Evolutionary conservation across 2,797 vertebrate genomes (phyloP), one percentile per base, ranked within the genome.

Genomic region (Lithobates sylvaticus): DNA sequence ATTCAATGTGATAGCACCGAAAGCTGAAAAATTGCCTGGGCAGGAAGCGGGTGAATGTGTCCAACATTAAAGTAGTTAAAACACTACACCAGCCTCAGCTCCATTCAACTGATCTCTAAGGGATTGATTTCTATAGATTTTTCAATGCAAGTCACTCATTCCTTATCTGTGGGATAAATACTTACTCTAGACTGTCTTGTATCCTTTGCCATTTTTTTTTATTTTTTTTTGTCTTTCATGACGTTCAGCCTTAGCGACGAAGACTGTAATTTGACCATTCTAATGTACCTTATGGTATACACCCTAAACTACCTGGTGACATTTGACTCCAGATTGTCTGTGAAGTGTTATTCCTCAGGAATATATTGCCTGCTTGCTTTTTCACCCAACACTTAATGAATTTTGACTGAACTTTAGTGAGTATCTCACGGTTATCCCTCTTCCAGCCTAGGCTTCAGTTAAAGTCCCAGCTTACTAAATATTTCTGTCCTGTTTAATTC

Each of bases 401-500:
- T 61, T 61, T 16, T 16, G 18, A 61, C 54, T 8, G 21, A 61
- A 68, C 64, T 74, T 42, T 64, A 29, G 23, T 16, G 10, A 26
- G 32, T n/a, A 5, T 26, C 58, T 42, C 4, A 27, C 0, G 15
- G 3, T 42, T 13, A 23, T 65, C 4, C 26, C 39, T 27, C n/a
- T 67, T 67, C 64, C 10, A 65, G 15, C 3, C 39, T 2, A 18
- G 5, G 7, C 12, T 54, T 42, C 16, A 65, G 18, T 42, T 16
- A 1, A 21, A 78, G 61, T 65, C 16, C 29, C 64, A 8, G 18
- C 54, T 79, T 44, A 29, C 26, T 78, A 44, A 68, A 80, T 80
- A 71, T 81, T 71, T 81, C 78, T 81, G 27, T 50, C 67, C 44
- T 71, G 27, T 72, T 58, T 58, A 81, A 71, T 71, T 58, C 29